Conservation (phyloP, 2,888 invertebrate genomes). For the Agrotis ipsilon region DNA sequence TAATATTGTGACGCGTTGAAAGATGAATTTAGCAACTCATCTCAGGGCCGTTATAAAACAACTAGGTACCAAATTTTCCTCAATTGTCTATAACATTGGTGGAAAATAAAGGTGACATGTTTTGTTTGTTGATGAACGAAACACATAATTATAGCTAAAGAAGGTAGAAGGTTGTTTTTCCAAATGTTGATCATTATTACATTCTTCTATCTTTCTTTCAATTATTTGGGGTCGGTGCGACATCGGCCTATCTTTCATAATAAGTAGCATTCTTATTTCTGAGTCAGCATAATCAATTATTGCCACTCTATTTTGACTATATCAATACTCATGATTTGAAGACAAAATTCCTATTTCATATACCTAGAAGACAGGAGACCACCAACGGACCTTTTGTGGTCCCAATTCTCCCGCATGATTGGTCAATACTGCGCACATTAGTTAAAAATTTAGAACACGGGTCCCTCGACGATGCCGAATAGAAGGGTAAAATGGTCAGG, state of each 20-base stretch:
- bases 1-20: conserved; percentile 1
- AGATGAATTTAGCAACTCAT: neutral
- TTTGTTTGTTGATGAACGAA: neutral
- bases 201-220: neutral
- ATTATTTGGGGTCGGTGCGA: neutral
- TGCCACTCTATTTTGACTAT: too few species aligned
- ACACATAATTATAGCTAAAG: too few species aligned
- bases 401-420: conserved; percentile 26
- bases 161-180: too few species aligned
- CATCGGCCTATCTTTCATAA: too few species aligned
- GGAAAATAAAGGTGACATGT: neutral
- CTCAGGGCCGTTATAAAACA: neutral
- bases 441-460: conserved; percentile 19
- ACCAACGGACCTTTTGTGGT: conserved; percentile 11
- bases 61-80: neutral
- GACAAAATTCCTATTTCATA: neutral
- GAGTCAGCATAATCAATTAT: neutral
- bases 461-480: conserved; percentile 9
- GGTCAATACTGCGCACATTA: conserved; percentile 25
- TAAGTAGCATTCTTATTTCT: too few species aligned
- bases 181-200: neutral
- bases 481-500: conserved; percentile 12
- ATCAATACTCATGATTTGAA: too few species aligned
- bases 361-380: neutral
- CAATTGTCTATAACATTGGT: too few species aligned